A percentile compares a stretch with the other conserved stretches of the same genome.
Conservation (phyloP, 2,113 vertebrate genomes). For the Parotia lawesii region DNA sequence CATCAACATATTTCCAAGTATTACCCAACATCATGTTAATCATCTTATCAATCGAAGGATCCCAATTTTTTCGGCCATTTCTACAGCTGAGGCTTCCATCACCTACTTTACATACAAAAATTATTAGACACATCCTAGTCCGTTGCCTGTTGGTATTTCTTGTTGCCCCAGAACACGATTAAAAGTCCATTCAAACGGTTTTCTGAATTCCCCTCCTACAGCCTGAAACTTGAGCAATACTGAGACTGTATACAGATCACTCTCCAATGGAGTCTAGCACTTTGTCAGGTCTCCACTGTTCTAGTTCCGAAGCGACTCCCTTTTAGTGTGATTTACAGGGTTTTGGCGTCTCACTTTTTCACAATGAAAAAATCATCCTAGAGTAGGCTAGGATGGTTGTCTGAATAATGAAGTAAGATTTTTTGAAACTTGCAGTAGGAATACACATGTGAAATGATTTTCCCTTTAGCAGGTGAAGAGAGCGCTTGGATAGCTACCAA, state of each 20-base stretch:
- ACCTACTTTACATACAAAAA: not conserved
- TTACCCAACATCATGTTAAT: not conserved
- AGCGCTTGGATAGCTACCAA: not conserved
- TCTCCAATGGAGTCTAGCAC: not conserved
- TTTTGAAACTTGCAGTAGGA: not conserved
- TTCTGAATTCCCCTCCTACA: not conserved
- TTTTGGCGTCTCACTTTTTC: constrained; percentile 29
- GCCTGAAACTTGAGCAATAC: not conserved
- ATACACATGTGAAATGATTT: not conserved
- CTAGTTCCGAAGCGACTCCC: not conserved
- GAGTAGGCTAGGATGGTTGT: not conserved
- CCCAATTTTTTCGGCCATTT: not conserved
- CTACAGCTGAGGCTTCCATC: not conserved
- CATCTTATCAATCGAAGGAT: not conserved
- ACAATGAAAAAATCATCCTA: not conserved
- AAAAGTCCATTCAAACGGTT: not conserved
- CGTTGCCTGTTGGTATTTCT: not conserved
- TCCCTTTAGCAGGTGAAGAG: not conserved
- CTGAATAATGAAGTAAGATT: not conserved
- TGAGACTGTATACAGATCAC: rapidly evolving
- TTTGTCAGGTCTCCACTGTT: not conserved
- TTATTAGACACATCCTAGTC: not conserved
- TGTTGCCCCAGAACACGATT: not conserved
- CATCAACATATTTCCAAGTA: not conserved
- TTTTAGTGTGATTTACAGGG: not conserved